phyloP scores from a whole-genome alignment of 1,140 invertebrate genomes.

The Chrysopa pallens region DNA sequence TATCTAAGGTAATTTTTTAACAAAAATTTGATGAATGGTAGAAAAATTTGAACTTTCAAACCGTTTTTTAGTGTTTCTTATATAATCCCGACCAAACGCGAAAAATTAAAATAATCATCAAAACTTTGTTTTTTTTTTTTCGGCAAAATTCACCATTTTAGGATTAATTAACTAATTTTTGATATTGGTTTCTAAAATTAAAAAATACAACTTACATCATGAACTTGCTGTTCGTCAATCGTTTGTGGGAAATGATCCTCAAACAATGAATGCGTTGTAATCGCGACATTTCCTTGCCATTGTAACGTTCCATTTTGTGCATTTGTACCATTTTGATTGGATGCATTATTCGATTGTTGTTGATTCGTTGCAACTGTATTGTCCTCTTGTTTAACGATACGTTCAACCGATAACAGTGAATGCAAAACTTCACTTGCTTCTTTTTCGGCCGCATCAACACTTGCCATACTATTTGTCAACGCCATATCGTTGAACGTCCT shows the following conservation, averaged over 20 bases:
- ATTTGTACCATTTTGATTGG: slow-evolving; percentile 20
- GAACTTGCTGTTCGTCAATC: slow-evolving; percentile 18
- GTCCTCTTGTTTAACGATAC: slow-evolving; percentile 32
- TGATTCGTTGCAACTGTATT: slow-evolving; percentile 24
- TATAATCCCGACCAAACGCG: too few species aligned
- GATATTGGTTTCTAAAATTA: too few species aligned
- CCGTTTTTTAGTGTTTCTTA: too few species aligned
- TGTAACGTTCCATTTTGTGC: slow-evolving; percentile 29
- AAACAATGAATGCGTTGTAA: slow-evolving; percentile 18
- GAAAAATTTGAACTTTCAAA: too few species aligned
- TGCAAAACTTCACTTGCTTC: slow-evolving; percentile 46
- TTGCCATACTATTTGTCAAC: slow-evolving; percentile 11
- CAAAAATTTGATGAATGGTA: too few species aligned
- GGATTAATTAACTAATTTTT: too few species aligned
- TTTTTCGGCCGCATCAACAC: slow-evolving; percentile 30
- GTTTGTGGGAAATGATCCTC: slow-evolving; percentile 16
- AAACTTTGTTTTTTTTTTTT: too few species aligned
- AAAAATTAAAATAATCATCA: too few species aligned
- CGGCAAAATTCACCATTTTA: too few species aligned
- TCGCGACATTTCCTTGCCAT: slow-evolving; percentile 35
- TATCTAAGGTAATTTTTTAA: too few species aligned
- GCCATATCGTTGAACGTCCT: too few species aligned
- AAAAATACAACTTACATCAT: slow-evolving; percentile 3
- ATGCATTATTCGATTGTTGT: background rate
- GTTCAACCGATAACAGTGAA: slow-evolving; percentile 38